Conservation (phyloP, 2,888 invertebrate species). For the Ophioninae sp. region DNA sequence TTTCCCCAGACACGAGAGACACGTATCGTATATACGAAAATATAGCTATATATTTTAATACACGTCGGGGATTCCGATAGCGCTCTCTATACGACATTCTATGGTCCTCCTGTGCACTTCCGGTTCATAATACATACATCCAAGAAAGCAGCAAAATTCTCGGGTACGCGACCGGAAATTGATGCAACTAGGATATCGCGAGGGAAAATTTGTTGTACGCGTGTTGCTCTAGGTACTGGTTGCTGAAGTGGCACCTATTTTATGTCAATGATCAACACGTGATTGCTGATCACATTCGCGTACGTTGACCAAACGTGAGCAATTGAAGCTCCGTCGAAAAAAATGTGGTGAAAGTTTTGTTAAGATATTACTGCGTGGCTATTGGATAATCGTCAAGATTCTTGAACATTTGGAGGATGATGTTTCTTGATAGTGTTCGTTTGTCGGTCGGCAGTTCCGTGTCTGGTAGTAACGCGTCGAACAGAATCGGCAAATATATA, state of each 20-base stretch:
- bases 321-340: neutral
- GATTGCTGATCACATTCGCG: too few species aligned
- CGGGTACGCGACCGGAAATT: conserved; percentile 13
- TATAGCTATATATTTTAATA: conserved; percentile 10
- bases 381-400: too few species aligned
- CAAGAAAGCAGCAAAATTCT: conserved; percentile 23
- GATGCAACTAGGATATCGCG: conserved; percentile 17
- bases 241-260: neutral
- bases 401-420: too few species aligned
- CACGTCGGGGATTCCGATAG: conserved; percentile 27
- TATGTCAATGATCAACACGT: too few species aligned
- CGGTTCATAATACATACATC: conserved; percentile 27
- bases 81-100: conserved; percentile 14
- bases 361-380: too few species aligned
- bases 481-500: too few species aligned
- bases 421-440: too few species aligned
- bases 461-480: too few species aligned
- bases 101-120: conserved; percentile 24
- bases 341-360: neutral
- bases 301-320: too few species aligned
- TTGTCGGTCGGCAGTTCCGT: too few species aligned
- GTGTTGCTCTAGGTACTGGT: neutral
- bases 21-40: conserved; percentile 7
- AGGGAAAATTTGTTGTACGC: conserved; percentile 9
- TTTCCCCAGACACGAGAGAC: conserved; percentile 35